Base-by-base conservation (phyloP, 2,113 vertebrate genomes). In the Platysteira castanea region DNA sequence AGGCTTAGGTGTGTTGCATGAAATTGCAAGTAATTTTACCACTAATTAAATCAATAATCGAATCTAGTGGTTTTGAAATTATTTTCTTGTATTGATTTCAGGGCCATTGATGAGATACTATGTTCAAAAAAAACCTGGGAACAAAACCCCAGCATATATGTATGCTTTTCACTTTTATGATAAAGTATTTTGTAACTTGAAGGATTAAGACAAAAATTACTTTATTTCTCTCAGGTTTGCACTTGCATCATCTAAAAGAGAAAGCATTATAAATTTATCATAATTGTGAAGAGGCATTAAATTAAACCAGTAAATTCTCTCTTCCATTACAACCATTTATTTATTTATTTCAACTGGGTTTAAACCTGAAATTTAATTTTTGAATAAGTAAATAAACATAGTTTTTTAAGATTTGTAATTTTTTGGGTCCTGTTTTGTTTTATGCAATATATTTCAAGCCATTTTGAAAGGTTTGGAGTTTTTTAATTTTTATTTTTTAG, bases 391-490 rank as follows among this genome's bases (percentile, higher is more conserved):
- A 59, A 23, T 39, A 53, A 39, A 31, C 6, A 6, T 23, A 15
- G 1, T 4, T 35, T 65, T 30, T 64, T 69, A 27, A 27, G 8
- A 28, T 9, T 16, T 50, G 1, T 5, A 9, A 0, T 3, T 67
- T 81, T 84, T 63, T 11, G 17, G 9, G 14, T 79, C 9, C 1
- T 56, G 33, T 70, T 22, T 5, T 6, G 14, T 39, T 59, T 71
- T 37, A 22, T 52, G 8, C 20, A 63, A 3, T 57, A 6, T 26
- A 4, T 70, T 93, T 81, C 17, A n/a, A 57, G 14, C 1, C 16
- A 5, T 69, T 75, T 75, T 71, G 9, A 26, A 60, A 54, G 31
- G 2, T 1, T 5, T 21, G 41, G 5, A 1, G 5, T 4, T 65
- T 53, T 57, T n/a, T 2, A 33, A 16, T 35, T 76, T 37, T 71